Conservation (phyloP, 2,888 invertebrate genomes). For the Ichneumon xanthorius region DNA sequence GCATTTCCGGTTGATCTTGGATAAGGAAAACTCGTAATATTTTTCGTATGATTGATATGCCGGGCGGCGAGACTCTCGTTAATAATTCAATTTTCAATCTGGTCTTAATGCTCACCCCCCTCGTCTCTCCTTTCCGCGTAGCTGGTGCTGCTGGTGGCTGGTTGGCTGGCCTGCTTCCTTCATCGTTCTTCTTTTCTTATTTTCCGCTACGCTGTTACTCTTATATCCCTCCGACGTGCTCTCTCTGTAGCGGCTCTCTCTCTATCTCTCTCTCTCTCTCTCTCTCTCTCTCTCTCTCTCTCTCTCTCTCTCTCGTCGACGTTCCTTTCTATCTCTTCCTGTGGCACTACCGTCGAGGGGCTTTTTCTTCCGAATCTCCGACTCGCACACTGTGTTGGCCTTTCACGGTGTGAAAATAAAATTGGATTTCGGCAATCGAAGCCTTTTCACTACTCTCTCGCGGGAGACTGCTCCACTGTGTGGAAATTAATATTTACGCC, state of each 20-base stretch:
- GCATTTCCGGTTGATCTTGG: slow-evolving; percentile 63
- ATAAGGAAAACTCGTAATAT: slow-evolving; percentile 72
- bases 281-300: no score
- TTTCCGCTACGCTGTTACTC: slow-evolving; percentile 40
- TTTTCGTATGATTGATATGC: slow-evolving; percentile 79
- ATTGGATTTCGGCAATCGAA: slow-evolving; percentile 65
- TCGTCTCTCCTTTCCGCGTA: slow-evolving; percentile 4
- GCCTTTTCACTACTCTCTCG: slow-evolving; percentile 31
- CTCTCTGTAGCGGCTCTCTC: neutral
- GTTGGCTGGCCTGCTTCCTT: slow-evolving; percentile 1
- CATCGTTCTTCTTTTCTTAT: slow-evolving; percentile 2
- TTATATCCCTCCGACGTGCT: slow-evolving; percentile 53
- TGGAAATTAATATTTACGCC: slow-evolving; percentile 54
- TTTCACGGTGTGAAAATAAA: slow-evolving; percentile 54
- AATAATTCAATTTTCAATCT: slow-evolving; percentile 81
- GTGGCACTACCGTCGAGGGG: slow-evolving; percentile 6
- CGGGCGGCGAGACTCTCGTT: slow-evolving; percentile 74
- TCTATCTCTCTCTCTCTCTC: neutral
- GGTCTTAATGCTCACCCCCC: slow-evolving; percentile 72
- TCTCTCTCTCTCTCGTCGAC: no score
- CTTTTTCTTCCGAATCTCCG: slow-evolving; percentile 24
- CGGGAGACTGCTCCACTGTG: neutral
- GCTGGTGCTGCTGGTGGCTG: neutral
- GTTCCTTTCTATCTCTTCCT: slow-evolving; percentile 10
- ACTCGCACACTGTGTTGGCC: slow-evolving; percentile 18